phyloP scores from a whole-genome alignment of 2,888 invertebrate species.

The Quadriops clusia region DNA sequence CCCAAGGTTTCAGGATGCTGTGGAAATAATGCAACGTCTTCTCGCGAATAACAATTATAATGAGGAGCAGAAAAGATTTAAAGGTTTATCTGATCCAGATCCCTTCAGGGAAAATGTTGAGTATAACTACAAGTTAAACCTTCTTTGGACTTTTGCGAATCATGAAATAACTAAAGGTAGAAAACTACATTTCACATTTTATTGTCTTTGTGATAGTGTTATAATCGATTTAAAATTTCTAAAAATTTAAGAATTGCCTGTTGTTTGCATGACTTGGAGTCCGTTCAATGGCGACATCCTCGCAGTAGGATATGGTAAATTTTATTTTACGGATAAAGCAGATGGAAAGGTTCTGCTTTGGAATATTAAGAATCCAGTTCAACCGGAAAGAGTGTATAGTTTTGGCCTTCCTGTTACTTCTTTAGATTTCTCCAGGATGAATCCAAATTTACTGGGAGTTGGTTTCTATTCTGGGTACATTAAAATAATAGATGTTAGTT shows the following conservation, averaged over 20 bases:
- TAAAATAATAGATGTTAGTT: slow-evolving; percentile 57
- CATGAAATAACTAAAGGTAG: slow-evolving; percentile 36
- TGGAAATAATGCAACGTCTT: slow-evolving; percentile 56
- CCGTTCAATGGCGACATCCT: slow-evolving; percentile 56
- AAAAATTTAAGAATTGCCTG: too few species aligned
- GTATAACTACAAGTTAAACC: slow-evolving; percentile 52
- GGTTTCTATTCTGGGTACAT: slow-evolving; percentile 65
- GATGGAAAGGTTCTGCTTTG: slow-evolving; percentile 60
- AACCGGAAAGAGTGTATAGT: slow-evolving; percentile 57
- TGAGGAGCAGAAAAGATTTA: slow-evolving; percentile 56
- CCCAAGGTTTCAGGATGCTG: slow-evolving; percentile 46
- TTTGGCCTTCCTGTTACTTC: slow-evolving; percentile 55
- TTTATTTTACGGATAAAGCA: slow-evolving; percentile 43
- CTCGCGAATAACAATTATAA: slow-evolving; percentile 56
- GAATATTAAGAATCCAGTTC: slow-evolving; percentile 70
- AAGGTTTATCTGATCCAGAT: slow-evolving; percentile 50
- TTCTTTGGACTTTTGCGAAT: slow-evolving; percentile 55
- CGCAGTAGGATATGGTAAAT: slow-evolving; percentile 65
- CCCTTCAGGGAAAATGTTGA: slow-evolving; percentile 50
- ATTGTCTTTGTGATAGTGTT: too few species aligned
- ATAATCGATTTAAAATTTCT: too few species aligned
- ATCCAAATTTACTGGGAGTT: slow-evolving; percentile 61
- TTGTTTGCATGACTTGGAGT: too few species aligned
- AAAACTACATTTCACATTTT: too few species aligned
- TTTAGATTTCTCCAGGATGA: slow-evolving; percentile 53